Evolutionary conservation across 2,888 invertebrate genomes (phyloP).

Genomic region (Petrophora chlorosata): DNA sequence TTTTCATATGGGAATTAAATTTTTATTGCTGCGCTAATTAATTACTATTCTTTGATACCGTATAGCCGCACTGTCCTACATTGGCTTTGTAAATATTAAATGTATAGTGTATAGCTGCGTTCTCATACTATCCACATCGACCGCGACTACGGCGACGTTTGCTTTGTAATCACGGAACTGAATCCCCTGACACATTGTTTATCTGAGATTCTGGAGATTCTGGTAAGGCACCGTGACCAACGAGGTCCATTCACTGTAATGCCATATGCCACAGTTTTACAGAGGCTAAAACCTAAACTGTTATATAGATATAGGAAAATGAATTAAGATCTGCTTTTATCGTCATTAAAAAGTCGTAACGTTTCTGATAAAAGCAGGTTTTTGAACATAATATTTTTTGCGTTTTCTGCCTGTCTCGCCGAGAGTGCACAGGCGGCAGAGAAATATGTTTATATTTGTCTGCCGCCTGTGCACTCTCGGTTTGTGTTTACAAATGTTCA

Average conservation of each 20-base stretch:
- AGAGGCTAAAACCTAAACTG: no score
- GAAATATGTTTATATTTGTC: no score
- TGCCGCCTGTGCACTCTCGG: no score
- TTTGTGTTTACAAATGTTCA: neutral
- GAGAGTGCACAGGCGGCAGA: no score
- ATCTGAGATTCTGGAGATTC: neutral
- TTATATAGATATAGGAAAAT: no score
- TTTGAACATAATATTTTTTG: no score
- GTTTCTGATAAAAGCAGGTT: no score
- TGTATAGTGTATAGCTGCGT: neutral
- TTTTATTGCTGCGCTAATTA: neutral
- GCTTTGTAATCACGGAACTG: neutral
- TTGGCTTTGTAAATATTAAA: constrained; percentile 6
- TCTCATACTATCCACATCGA: neutral
- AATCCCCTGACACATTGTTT: neutral
- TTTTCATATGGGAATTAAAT: neutral
- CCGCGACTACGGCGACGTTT: neutral
- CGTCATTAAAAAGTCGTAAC: no score
- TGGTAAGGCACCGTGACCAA: neutral
- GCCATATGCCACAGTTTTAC: no score
- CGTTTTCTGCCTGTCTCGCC: no score
- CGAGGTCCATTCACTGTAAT: no score
- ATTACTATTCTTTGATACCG: neutral
- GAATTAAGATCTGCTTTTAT: no score
- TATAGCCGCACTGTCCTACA: constrained; percentile 5